Conservation (phyloP, 1,140 invertebrate species). For the Listronotus bonariensis region DNA sequence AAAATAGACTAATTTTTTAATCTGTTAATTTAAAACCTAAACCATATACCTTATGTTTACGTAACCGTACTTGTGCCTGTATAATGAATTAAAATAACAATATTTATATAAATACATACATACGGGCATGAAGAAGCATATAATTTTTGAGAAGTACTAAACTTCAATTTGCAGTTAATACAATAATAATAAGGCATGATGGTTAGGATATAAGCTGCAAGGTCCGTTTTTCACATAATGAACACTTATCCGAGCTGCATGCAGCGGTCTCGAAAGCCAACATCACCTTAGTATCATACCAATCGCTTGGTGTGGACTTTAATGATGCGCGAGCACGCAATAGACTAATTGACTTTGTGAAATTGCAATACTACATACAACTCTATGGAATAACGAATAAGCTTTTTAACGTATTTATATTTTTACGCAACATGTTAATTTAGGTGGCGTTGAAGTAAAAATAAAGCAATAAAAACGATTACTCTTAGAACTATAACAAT, state of each 20-base stretch:
- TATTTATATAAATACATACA: neutral
- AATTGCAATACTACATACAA: slow-evolving; percentile 43
- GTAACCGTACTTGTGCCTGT: too few species aligned
- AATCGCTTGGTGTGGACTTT: slow-evolving; percentile 29
- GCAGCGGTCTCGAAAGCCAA: slow-evolving; percentile 11
- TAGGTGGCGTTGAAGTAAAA: too few species aligned
- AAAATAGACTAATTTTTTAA: too few species aligned
- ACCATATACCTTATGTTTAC: too few species aligned
- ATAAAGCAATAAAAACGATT: too few species aligned
- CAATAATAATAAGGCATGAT: slow-evolving; percentile 40
- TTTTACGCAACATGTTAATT: too few species aligned
- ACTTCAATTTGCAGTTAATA: slow-evolving; percentile 43
- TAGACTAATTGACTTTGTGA: slow-evolving; percentile 52
- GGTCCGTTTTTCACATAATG: slow-evolving; percentile 39
- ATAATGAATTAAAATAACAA: too few species aligned
- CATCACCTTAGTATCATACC: slow-evolving; percentile 28
- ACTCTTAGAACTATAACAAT: too few species aligned
- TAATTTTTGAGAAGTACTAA: slow-evolving; percentile 34
- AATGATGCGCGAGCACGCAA: slow-evolving; percentile 50
- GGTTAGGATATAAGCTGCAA: slow-evolving; percentile 24
- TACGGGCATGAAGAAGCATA: slow-evolving; percentile 7
- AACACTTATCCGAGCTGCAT: slow-evolving; percentile 28
- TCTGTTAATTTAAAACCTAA: too few species aligned
- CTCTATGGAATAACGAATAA: slow-evolving; percentile 15
- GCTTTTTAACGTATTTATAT: too few species aligned